Evolutionary conservation across 2,113 vertebrate species (phyloP).

Genomic region (Ramphastos sulfuratus): DNA sequence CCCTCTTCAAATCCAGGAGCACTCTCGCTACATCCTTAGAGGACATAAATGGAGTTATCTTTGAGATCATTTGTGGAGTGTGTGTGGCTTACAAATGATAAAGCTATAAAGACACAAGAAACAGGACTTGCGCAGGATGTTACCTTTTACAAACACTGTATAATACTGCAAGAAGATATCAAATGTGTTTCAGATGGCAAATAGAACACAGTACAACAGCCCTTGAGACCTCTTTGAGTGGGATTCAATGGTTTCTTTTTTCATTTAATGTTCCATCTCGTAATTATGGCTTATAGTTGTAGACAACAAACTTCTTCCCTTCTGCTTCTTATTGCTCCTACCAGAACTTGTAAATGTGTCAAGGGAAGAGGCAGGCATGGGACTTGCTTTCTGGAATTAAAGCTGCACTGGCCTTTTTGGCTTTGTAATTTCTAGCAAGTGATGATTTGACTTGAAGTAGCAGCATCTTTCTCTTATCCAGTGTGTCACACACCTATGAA

Average conservation of each 20-base stretch:
- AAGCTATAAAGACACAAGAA: neutral
- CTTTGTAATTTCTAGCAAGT: neutral
- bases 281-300: neutral
- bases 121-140: neutral
- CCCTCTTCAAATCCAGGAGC: conserved; percentile 4
- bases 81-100: neutral
- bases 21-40: neutral
- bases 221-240: neutral
- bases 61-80: neutral
- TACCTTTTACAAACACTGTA: neutral
- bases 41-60: neutral
- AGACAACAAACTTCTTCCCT: neutral
- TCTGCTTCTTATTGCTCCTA: neutral
- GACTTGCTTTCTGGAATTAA: neutral
- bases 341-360: neutral
- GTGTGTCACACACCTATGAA: neutral
- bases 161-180: neutral
- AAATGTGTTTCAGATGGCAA: neutral
- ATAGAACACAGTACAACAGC: neutral
- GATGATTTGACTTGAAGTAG: neutral
- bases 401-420: neutral
- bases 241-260: neutral
- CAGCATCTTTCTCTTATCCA: neutral
- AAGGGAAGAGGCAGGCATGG: neutral
- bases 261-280: neutral